These are phyloP conservation scores for Agelastica alni DNA, from an alignment of 2,888 invertebrate species.

Conservation along the genomic window DNA sequence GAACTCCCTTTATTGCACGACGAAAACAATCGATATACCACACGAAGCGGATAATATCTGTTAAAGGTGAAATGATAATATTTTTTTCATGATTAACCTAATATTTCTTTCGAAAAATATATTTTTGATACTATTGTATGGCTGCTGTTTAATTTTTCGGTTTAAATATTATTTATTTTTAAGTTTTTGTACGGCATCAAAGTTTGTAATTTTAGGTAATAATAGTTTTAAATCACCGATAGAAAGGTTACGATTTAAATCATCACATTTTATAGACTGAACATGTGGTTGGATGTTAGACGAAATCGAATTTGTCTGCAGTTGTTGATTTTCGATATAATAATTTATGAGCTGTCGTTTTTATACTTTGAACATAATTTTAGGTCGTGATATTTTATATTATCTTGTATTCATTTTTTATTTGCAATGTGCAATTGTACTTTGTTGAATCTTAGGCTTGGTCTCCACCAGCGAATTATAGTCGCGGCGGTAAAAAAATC, in stretches of 20 bases:
- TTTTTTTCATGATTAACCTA: constrained; percentile 1
- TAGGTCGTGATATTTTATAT: too few species aligned
- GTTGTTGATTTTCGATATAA: neutral
- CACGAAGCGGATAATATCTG: neutral
- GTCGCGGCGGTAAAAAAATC: too few species aligned
- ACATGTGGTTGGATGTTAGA: constrained; percentile 11
- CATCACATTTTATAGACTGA: constrained; percentile 25
- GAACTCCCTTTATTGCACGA: too few species aligned
- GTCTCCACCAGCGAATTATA: too few species aligned
- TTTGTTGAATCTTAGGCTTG: too few species aligned
- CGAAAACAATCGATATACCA: neutral
- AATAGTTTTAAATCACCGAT: constrained; percentile 6
- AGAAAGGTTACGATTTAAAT: constrained; percentile 15
- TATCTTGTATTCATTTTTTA: too few species aligned
- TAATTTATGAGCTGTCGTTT: too few species aligned
- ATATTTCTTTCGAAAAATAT: constrained; percentile 55
- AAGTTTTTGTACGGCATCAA: constrained; percentile 14
- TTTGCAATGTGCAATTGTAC: too few species aligned
- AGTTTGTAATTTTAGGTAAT: constrained; percentile 12
- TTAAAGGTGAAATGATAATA: neutral
- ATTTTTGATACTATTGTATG: constrained; percentile 65
- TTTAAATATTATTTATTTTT: constrained; percentile 23
- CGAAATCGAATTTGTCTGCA: neutral
- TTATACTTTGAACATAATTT: too few species aligned
- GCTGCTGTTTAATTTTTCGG: constrained; percentile 27